Evolutionary conservation across 1,140 invertebrate species (phyloP), one percentile per base, ranked within the genome.

Genomic region (Proctacanthus coquilletti): DNA sequence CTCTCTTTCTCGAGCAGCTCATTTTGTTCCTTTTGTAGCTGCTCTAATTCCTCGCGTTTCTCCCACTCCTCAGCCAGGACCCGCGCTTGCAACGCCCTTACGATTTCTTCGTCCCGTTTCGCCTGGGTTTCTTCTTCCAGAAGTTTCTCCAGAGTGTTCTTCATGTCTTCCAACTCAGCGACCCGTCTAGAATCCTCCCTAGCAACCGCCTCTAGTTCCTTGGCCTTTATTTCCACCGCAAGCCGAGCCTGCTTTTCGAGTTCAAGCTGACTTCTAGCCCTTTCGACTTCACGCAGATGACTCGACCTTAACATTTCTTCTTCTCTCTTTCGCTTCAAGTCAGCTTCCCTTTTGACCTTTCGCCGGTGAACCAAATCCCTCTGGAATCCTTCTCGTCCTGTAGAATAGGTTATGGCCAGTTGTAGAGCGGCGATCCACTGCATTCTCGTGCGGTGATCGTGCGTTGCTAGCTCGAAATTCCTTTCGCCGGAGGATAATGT

Each of bases 41-140:
- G 64, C 60, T 86, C 83, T 30, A 86, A 53, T 54, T 84, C 77
- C 53, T 84, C 80, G 45, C 81, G 52, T 51, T 75, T 79, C 48
- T 82, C 78, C 79, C 80, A 84, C 65, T 85, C 83, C 62, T 87
- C 83, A 25, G 75, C 68, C 36, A 87, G 61, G 29, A 87, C 74
- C 48, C 72, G 69, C 9, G 77, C 77, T 62, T 82, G 79, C 34
- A 82, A 57, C 34, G 69, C 70, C 51, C 79, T 61, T 1, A 83
- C 84, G 44, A 84, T 80, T 67, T 87, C 83, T 61, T 86, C 84
- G 49, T 86, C 84, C 43, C 73, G 60, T 49, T 85, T 81, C 3
- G 83, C 81, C 54, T 84, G 78, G 4, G 77, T 77, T 58, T 86
- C 84, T 61, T 83, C 80, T 45, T 80, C 75, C 4, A 86, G 52